Conservation (phyloP, 1,140 invertebrate genomes). For the Neodiprion lecontei region DNA sequence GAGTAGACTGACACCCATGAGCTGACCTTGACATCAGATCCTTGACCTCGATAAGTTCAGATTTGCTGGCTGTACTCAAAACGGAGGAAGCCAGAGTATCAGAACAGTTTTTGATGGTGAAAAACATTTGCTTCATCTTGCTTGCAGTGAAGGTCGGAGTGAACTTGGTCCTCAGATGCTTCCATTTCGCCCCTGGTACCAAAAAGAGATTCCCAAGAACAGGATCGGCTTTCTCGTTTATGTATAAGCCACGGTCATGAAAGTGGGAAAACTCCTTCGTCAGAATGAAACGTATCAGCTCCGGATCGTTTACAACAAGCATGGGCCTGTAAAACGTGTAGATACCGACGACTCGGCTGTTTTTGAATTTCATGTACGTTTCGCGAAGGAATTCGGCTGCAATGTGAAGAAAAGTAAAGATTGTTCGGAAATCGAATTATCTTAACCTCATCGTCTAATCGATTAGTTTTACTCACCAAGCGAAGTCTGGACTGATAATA, state of each 20-base stretch:
- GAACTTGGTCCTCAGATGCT: conserved; percentile 60
- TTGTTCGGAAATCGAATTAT: neutral
- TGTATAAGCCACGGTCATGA: conserved; percentile 46
- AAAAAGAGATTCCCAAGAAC: conserved; percentile 62
- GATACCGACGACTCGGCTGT: conserved; percentile 41
- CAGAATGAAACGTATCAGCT: conserved; percentile 57
- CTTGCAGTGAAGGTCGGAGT: conserved; percentile 66
- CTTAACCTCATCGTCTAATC: neutral
- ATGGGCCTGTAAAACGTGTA: conserved; percentile 58
- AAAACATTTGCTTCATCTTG: conserved; percentile 66
- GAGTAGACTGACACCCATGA: neutral
- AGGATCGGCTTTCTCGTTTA: conserved; percentile 56
- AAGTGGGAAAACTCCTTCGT: conserved; percentile 60
- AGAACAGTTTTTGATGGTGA: conserved; percentile 51
- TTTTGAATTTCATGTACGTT: neutral
- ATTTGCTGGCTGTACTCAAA: too few species aligned
- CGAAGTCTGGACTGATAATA: neutral
- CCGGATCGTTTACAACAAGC: conserved; percentile 54
- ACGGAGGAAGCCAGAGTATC: conserved; percentile 44
- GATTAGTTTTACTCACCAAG: neutral
- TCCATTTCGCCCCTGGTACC: conserved; percentile 63
- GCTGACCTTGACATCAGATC: conserved; percentile 1
- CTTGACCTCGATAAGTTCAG: neutral
- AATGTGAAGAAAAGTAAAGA: neutral
- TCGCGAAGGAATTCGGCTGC: neutral